Percentiles rank a stretch among this genome's conserved stretches.
phyloP scores from a whole-genome alignment of 2,888 invertebrate genomes.

The Rhagonycha fulva region DNA sequence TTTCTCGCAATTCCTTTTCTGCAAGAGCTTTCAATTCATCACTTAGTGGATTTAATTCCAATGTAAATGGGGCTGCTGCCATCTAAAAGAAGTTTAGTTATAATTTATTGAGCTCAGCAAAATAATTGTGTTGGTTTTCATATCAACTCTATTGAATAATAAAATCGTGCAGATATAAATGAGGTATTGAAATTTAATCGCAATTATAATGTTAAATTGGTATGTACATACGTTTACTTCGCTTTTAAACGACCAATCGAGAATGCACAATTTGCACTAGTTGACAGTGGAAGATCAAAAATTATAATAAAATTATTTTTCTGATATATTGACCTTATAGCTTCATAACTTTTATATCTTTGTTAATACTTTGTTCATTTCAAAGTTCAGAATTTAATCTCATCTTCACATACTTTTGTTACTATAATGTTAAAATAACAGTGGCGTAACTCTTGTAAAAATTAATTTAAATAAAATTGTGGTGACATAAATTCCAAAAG shows the following conservation, averaged over 20 bases:
- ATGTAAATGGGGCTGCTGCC: conserved; percentile 58
- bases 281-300: not conserved
- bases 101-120: not conserved
- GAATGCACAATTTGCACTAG: not conserved
- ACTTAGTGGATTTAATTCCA: conserved; percentile 64
- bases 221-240: not conserved
- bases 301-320: conserved; percentile 1
- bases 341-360: conserved; percentile 34
- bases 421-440: not conserved
- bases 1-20: conserved; percentile 69
- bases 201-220: not conserved
- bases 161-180: not conserved
- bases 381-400: conserved; percentile 43
- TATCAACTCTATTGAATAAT: not conserved
- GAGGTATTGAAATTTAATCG: not conserved
- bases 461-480: not conserved
- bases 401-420: conserved; percentile 14
- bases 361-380: conserved; percentile 40
- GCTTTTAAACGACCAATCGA: not conserved
- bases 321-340: conserved; percentile 26
- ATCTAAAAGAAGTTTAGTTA: conserved; percentile 36
- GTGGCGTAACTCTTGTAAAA: conserved; percentile 11
- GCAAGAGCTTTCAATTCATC: conserved; percentile 65
- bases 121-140: not conserved
- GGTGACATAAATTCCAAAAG: not conserved